Evolutionary conservation across 30 jellyfish, hydroid and myxozoan genomes (phyloP), one percentile per base, ranked within the genome.

Genomic region (Hydractinia echinata): DNA sequence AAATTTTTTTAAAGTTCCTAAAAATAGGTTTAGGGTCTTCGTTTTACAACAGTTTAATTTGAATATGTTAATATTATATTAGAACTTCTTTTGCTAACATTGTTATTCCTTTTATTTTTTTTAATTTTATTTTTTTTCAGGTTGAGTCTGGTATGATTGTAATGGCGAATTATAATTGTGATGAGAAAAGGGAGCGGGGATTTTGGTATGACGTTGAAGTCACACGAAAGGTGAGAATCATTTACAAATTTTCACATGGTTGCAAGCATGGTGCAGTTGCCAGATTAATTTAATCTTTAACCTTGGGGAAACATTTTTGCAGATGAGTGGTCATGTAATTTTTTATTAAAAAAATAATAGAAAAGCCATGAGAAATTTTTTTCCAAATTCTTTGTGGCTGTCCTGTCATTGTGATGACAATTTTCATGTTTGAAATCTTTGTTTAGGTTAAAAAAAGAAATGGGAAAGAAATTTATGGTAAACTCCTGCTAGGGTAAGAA

Each of bases 81-180:
- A 2, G 44, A 30, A 30, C 44, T 30, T 30, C 44, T 30, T 30
- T 30, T 30, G 44, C 44, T 30, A 58, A 58, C 19, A 11, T 1
- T 58, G 15, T 58, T 58, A 1, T 58, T 58, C 18, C 15, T 58
- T 58, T 11, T 58, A 16, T 58, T 16, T 58, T 58, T 64, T 62
- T 6, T 62, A 15, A 50, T 62, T 62, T 62, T 30, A 9, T 30
- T 15, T 71, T 20, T 62, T 77, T 50, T 44, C 61, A 91, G 98
- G 55, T 91, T 14, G 76, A 82, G 60, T 70, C 19, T 14, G 98
- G 98, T 21, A 83, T 77, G 55, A 82, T 66, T 52, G 95, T 91
- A n/a, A 91, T 91, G 98, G 98, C 92, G 5, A 91, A 91, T 67
- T 86, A 91, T 76, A 91, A 91, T 64, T 77, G 88, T 13, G 98